Evolutionary conservation across 2,888 invertebrate species (phyloP).

Genomic region (Hydrotaea diabolus): DNA sequence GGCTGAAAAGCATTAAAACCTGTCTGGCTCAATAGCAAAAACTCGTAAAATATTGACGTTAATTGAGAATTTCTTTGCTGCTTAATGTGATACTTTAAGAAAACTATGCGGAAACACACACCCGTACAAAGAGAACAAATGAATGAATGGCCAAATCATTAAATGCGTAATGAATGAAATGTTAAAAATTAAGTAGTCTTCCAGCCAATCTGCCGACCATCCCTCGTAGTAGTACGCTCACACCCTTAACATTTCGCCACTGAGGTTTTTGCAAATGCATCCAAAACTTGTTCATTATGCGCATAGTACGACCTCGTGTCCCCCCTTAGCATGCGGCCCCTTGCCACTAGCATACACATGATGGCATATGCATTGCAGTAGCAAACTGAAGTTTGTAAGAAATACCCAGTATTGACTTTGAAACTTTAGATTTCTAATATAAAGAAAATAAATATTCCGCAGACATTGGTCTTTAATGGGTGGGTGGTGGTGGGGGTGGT

Average conservation of each 20-base stretch:
- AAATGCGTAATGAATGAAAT: constrained; percentile 62
- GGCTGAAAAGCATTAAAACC: constrained; percentile 50
- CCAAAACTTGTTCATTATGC: constrained; percentile 54
- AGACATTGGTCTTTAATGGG: constrained; percentile 20
- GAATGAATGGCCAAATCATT: constrained; percentile 39
- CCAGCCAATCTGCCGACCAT: constrained; percentile 5
- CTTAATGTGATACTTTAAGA: constrained; percentile 49
- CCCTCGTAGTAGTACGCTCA: neutral
- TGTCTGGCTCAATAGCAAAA: constrained; percentile 49
- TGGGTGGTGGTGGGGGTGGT: constrained; percentile 27
- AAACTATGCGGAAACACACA: constrained; percentile 21
- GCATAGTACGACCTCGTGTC: neutral
- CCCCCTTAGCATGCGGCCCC: neutral
- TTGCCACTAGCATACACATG: constrained; percentile 15
- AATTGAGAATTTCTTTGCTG: constrained; percentile 53
- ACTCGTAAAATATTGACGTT: constrained; percentile 55
- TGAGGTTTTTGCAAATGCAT: constrained; percentile 54
- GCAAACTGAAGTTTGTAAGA: constrained; percentile 31
- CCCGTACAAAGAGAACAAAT: neutral
- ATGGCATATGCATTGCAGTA: neutral
- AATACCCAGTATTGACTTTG: constrained; percentile 55
- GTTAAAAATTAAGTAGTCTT: constrained; percentile 58
- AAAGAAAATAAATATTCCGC: constrained; percentile 43
- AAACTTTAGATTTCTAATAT: constrained; percentile 56
- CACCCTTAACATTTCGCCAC: neutral